These are phyloP conservation scores for Eumeta japonica DNA, from an alignment of 1,140 invertebrate species.

Conservation along the genomic window DNA sequence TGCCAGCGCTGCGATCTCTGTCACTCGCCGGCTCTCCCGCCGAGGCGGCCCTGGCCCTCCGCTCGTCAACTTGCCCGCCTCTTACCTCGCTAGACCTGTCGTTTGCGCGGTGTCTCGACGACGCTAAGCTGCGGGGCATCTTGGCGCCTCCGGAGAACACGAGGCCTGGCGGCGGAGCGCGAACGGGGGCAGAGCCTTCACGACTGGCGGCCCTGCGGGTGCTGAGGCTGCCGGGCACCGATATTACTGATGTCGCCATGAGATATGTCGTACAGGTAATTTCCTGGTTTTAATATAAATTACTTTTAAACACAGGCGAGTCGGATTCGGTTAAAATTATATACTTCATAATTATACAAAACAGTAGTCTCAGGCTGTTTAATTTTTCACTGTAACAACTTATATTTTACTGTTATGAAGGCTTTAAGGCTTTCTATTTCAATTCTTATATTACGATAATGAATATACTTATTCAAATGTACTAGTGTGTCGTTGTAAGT, in stretches of 20 bases:
- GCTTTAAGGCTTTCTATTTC: too few relatives aligned
- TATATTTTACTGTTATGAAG: too few relatives aligned
- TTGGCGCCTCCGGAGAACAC: conserved; percentile 83
- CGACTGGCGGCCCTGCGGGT: conserved; percentile 74
- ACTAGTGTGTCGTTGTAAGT: too few relatives aligned
- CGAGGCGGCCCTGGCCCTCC: conserved; percentile 75
- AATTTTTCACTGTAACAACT: too few relatives aligned
- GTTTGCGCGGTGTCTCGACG: conserved; percentile 69
- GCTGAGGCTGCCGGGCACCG: conserved; percentile 79
- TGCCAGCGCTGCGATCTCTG: conserved; percentile 79
- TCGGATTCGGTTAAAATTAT: too few relatives aligned
- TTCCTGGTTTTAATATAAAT: too few relatives aligned
- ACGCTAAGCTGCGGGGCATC: conserved; percentile 78
- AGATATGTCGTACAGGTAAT: conserved; percentile 55
- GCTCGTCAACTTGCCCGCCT: conserved; percentile 81
- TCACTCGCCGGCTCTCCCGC: conserved; percentile 80
- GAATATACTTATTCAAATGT: too few relatives aligned
- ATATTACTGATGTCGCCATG: conserved; percentile 85
- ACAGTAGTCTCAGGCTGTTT: too few relatives aligned
- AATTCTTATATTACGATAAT: too few relatives aligned
- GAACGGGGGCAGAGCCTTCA: conserved; percentile 80
- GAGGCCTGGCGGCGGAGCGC: conserved; percentile 75
- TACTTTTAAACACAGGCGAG: too few relatives aligned
- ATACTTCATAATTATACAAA: too few relatives aligned
- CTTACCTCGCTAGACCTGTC: conserved; percentile 75